A percentile compares a stretch with the other conserved stretches of the same genome.
Evolutionary conservation across 35 echinoderm and acorn worm genomes (phyloP).

Genomic region (Eucidaris tribuloides): DNA sequence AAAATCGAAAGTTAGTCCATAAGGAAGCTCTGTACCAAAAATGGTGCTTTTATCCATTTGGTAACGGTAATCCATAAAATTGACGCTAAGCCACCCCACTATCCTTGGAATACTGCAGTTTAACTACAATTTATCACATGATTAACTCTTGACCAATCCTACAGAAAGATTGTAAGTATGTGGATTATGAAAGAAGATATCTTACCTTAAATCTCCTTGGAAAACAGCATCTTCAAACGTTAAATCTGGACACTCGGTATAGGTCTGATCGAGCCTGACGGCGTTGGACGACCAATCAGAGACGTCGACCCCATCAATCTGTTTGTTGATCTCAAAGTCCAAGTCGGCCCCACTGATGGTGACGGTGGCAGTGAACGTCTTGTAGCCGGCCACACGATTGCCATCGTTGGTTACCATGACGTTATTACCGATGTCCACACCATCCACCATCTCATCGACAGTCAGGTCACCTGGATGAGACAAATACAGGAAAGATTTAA

Average conservation of each 20-base stretch:
- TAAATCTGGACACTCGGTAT: neutral
- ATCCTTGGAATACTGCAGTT: too few relatives aligned
- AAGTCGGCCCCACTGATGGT: neutral
- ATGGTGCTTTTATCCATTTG: too few relatives aligned
- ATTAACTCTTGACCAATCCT: too few relatives aligned
- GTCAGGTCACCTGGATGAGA: constrained; percentile 15
- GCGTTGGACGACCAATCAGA: neutral
- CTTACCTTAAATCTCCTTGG: neutral
- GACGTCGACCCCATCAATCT: constrained; percentile 1
- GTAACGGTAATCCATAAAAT: too few relatives aligned
- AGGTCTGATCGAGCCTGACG: neutral
- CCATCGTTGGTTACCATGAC: constrained; percentile 52
- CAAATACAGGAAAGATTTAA: neutral
- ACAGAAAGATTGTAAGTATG: too few relatives aligned
- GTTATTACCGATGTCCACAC: constrained; percentile 36
- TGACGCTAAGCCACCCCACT: too few relatives aligned
- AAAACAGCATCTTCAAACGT: neutral
- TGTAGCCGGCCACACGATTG: constrained; percentile 51
- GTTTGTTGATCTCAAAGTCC: neutral
- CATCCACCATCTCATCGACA: constrained; percentile 59
- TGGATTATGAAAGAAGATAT: too few relatives aligned
- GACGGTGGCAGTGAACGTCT: constrained; percentile 34
- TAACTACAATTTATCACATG: too few relatives aligned
- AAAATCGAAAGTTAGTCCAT: too few relatives aligned
- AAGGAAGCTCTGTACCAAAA: too few relatives aligned